Conservation (phyloP, 2,797 vertebrate genomes). For the Balearica regulorum region DNA sequence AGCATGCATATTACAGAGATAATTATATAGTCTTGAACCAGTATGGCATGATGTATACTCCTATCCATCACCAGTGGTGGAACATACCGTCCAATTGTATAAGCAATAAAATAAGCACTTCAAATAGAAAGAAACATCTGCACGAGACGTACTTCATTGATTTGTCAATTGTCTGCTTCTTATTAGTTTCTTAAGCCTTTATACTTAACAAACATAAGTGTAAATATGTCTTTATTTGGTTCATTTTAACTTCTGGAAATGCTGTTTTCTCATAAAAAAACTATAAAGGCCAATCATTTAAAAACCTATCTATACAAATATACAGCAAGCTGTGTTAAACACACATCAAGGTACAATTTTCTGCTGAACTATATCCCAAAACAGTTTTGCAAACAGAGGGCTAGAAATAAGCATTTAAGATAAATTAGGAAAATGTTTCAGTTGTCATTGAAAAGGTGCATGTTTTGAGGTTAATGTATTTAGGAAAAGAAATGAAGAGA, state of each 20-base stretch:
- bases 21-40: slow-evolving; percentile 28
- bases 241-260: not conserved
- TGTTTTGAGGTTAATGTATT: not conserved
- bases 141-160: slow-evolving; percentile 23
- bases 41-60: not conserved
- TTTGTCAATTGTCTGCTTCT: slow-evolving; percentile 39
- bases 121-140: slow-evolving; percentile 63
- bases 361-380: not conserved
- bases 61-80: slow-evolving; percentile 16
- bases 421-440: not conserved
- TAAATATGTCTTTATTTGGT: not conserved
- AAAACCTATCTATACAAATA: not conserved
- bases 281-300: not conserved
- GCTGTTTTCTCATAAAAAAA: not conserved
- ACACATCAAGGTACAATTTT: slow-evolving; percentile 9
- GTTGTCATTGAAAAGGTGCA: not conserved
- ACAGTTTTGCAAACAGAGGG: not conserved
- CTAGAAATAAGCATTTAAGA: not conserved
- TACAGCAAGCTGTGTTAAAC: slow-evolving; percentile 4
- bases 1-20: slow-evolving; percentile 12
- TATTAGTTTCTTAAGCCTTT: slow-evolving; percentile 19
- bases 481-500: not conserved
- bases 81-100: slow-evolving; percentile 16
- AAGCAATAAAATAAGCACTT: slow-evolving; percentile 54
- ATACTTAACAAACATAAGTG: not conserved